A percentile compares a stretch with the other conserved stretches of the same genome.
phyloP scores from a whole-genome alignment of 2,888 invertebrate species.

The Tubiluchus corallicola region DNA sequence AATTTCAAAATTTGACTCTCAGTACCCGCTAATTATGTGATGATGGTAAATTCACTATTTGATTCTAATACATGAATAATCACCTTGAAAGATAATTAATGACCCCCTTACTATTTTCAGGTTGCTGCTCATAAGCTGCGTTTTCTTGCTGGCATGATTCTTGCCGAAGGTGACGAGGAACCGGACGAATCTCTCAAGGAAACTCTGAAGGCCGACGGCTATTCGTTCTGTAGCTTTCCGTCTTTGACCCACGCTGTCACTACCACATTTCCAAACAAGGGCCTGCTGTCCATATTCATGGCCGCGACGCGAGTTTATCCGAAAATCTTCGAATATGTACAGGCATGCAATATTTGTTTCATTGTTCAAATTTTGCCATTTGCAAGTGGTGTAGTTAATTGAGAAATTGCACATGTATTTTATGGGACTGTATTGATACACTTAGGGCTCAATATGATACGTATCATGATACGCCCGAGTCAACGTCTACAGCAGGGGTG shows the following conservation, averaged over 20 bases:
- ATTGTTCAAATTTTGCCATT: too few relatives aligned
- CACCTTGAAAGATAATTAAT: conserved; percentile 4
- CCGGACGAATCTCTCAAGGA: conserved; percentile 15
- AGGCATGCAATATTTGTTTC: conserved; percentile 20
- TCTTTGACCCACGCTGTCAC: conserved; percentile 28
- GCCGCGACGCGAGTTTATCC: conserved; percentile 31
- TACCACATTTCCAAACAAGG: conserved; percentile 29
- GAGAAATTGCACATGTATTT: too few relatives aligned
- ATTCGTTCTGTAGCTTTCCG: conserved; percentile 26
- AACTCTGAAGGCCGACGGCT: conserved; percentile 25
- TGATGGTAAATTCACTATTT: too few relatives aligned
- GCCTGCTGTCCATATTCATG: conserved; percentile 30
- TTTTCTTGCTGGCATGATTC: conserved; percentile 28
- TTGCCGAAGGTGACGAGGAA: conserved; percentile 20
- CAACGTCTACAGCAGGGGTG: too few relatives aligned
- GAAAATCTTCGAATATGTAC: conserved; percentile 25
- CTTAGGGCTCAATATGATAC: too few relatives aligned
- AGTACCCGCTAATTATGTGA: too few relatives aligned
- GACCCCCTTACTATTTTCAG: too few relatives aligned
- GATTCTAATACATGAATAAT: background rate
- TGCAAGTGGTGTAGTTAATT: too few relatives aligned
- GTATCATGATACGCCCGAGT: too few relatives aligned
- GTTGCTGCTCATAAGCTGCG: conserved; percentile 23
- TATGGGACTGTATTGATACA: too few relatives aligned
- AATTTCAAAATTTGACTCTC: too few relatives aligned